Evolutionary conservation across 2,797 vertebrate species (phyloP).

Genomic region (Nasua narica): DNA sequence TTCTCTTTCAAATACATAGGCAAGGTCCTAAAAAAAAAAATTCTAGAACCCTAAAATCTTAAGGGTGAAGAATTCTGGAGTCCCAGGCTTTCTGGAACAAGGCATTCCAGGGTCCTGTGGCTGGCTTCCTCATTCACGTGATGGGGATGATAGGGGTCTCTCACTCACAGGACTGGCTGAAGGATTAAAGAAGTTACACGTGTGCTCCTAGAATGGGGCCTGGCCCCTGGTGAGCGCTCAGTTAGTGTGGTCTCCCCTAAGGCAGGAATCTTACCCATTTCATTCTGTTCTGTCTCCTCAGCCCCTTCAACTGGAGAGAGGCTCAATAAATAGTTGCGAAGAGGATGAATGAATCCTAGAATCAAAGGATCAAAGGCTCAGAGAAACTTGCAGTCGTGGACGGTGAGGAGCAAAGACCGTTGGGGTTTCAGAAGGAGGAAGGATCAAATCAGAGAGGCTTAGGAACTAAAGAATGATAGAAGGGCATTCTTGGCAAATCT

Average conservation of each 20-base stretch:
- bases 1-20: too few relatives aligned
- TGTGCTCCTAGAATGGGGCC: not conserved
- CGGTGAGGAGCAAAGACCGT: not conserved
- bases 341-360: not conserved
- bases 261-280: not conserved
- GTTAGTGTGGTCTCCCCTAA: not conserved
- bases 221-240: accelerated
- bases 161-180: not conserved
- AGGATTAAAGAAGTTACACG: accelerated
- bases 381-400: not conserved
- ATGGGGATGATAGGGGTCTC: not conserved
- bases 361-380: not conserved
- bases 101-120: not conserved
- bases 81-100: not conserved
- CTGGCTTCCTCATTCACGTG: not conserved
- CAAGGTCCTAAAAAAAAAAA: not conserved
- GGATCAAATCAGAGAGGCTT: not conserved
- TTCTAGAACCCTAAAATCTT: not conserved
- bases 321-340: not conserved
- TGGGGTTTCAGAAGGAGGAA: not conserved
- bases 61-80: not conserved
- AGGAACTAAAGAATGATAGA: not conserved
- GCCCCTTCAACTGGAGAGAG: not conserved
- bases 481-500: not conserved
- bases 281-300: not conserved